These are phyloP conservation scores for Eucidaris tribuloides DNA, from an alignment of 35 echinoderm and acorn worm species.

Conservation along the genomic window DNA sequence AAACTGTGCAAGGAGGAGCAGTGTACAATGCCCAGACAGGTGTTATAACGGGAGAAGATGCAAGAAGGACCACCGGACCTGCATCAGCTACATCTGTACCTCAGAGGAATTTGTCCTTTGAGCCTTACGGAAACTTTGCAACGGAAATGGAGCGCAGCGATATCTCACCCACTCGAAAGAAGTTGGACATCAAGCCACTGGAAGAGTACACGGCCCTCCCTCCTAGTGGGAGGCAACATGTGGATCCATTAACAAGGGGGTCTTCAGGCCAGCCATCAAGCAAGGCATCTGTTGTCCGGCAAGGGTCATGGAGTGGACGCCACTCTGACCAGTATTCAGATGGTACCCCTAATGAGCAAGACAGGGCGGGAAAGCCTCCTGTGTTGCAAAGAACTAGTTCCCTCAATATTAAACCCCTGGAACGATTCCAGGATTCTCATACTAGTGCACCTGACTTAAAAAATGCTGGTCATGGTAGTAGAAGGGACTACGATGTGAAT, in stretches of 20 bases:
- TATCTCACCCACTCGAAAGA: too few species aligned
- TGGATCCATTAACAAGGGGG: background rate
- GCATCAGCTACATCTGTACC: too few species aligned
- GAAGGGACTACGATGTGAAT: background rate
- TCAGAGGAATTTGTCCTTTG: background rate
- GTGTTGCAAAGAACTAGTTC: background rate
- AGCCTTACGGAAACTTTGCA: slow-evolving; percentile 21
- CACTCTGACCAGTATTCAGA: background rate
- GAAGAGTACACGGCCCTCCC: background rate
- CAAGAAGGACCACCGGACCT: background rate
- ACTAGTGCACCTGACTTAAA: slow-evolving; percentile 13
- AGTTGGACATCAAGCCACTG: slow-evolving; percentile 6
- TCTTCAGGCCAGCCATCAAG: background rate
- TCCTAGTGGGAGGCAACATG: too few species aligned
- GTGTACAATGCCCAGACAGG: slow-evolving; percentile 12
- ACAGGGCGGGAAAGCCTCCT: background rate
- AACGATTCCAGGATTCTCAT: background rate
- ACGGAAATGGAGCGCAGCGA: background rate
- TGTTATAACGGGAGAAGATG: background rate
- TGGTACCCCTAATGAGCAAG: background rate
- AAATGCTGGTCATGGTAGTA: background rate
- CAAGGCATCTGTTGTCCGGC: slow-evolving; percentile 22
- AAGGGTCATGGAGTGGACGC: slow-evolving; percentile 48
- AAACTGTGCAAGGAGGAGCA: background rate
- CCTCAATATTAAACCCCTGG: background rate